These are phyloP conservation scores for Hydractinia symbiolongicarpus DNA, from an alignment of 30 jellyfish, hydroid and myxozoan genomes.

Conservation along the genomic window DNA sequence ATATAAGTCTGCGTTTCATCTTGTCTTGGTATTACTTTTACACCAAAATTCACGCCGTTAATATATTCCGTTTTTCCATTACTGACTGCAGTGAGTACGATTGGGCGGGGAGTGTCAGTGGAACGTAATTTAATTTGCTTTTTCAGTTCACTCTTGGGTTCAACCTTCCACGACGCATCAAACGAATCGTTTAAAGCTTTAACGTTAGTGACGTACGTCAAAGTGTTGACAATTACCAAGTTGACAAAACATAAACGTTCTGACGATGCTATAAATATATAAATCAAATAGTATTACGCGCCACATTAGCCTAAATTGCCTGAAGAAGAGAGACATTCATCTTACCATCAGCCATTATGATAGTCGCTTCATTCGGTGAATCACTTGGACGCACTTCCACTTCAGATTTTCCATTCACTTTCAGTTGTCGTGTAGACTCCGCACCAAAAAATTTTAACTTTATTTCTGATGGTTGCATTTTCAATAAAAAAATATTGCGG, in stretches of 20 bases:
- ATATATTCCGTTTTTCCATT: conserved; percentile 13
- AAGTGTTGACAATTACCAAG: conserved; percentile 12
- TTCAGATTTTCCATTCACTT: conserved; percentile 9
- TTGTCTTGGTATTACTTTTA: background rate
- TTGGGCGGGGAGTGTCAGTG: background rate
- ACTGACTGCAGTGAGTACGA: background rate
- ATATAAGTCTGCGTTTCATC: background rate
- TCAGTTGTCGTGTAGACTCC: background rate
- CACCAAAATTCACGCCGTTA: conserved; percentile 1
- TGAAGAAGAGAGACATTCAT: too few relatives aligned
- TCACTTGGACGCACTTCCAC: background rate
- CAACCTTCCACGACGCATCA: background rate
- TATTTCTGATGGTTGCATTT: background rate
- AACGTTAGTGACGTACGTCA: background rate
- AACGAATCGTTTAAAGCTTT: background rate
- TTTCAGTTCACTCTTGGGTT: background rate
- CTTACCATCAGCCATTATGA: too few relatives aligned
- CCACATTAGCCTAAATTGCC: too few relatives aligned
- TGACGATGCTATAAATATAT: background rate
- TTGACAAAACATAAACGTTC: background rate
- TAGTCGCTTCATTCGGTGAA: too few relatives aligned
- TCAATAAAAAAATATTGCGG: background rate
- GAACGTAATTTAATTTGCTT: background rate
- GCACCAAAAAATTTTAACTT: background rate
- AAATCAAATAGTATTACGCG: too few relatives aligned